A percentile compares a stretch with the other conserved stretches of the same genome.
Conservation (phyloP, 2,113 vertebrate species). For the Mustela lutreola region DNA sequence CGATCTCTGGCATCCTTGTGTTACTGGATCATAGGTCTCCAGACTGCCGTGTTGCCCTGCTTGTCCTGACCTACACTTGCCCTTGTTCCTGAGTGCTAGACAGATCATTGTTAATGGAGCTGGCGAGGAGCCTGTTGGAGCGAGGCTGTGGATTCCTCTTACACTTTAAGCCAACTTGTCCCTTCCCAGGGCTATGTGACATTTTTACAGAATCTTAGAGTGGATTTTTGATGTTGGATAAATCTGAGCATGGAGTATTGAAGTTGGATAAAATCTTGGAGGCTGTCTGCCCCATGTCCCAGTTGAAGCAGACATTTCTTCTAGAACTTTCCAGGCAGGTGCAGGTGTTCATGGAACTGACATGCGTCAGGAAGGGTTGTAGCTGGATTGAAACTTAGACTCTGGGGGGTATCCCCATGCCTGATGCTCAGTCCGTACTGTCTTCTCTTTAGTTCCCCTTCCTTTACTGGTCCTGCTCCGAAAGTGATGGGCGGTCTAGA, state of each 20-base stretch:
- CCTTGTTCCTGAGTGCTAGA: background rate
- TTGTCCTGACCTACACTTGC: background rate
- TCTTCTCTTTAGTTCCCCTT: background rate
- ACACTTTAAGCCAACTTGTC: background rate
- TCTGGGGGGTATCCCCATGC: background rate
- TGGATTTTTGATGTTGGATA: background rate
- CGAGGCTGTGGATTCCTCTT: constrained; percentile 40
- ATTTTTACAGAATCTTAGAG: background rate
- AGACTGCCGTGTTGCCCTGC: background rate
- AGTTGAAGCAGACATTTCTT: background rate
- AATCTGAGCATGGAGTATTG: background rate
- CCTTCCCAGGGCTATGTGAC: constrained; percentile 36
- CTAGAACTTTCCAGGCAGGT: background rate
- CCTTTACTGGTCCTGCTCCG: background rate
- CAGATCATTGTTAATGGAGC: background rate
- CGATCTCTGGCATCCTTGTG: background rate
- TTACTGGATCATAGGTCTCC: background rate
- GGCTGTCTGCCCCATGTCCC: background rate
- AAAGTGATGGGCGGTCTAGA: background rate
- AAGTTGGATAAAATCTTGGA: background rate
- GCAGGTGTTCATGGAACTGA: background rate
- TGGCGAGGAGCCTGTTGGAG: constrained; percentile 15
- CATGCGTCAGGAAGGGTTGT: background rate
- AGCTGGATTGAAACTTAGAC: background rate
- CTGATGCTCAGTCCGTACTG: background rate